A percentile compares a stretch with the other conserved stretches of the same genome.
These are phyloP conservation scores for Oegoconia quadripuncta DNA, from an alignment of 2,888 invertebrate species.

Conservation along the genomic window DNA sequence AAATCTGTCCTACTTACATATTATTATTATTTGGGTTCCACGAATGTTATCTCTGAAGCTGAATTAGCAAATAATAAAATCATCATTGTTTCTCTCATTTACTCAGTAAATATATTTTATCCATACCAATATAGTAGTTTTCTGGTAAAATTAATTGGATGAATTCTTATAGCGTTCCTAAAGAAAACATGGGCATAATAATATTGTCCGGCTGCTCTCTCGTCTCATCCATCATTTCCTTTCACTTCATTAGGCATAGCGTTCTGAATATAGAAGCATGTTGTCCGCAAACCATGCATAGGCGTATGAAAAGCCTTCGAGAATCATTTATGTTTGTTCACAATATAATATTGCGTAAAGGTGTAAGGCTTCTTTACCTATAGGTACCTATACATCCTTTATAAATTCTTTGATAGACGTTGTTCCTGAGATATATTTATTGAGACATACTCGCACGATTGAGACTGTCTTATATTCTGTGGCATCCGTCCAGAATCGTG, in stretches of 20 bases:
- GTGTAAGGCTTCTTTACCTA: too few species aligned
- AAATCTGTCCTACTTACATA: constrained; percentile 57
- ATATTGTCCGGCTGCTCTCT: constrained; percentile 37
- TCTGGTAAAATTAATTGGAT: constrained; percentile 30
- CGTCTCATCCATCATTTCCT: constrained; percentile 67
- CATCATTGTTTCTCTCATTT: constrained; percentile 15
- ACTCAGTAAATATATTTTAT: constrained; percentile 12
- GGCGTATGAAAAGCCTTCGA: constrained; percentile 22
- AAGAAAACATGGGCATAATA: constrained; percentile 43
- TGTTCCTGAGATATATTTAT: too few species aligned
- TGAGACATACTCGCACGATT: too few species aligned
- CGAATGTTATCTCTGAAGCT: constrained; percentile 16
- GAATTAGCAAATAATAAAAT: constrained; percentile 21
- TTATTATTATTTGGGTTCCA: constrained; percentile 35
- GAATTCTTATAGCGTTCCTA: constrained; percentile 32
- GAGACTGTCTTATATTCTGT: too few species aligned
- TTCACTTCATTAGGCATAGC: constrained; percentile 69
- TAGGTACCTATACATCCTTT: too few species aligned
- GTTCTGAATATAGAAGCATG: constrained; percentile 51
- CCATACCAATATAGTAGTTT: constrained; percentile 12
- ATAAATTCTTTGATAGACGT: too few species aligned
- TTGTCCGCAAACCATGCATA: constrained; percentile 42
- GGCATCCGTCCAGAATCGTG: too few species aligned
- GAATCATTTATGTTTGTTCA: constrained; percentile 23
- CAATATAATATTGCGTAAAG: constrained; percentile 16